Base-by-base conservation (phyloP, 2,888 invertebrate genomes). In the Sphaeridia pumilis region DNA sequence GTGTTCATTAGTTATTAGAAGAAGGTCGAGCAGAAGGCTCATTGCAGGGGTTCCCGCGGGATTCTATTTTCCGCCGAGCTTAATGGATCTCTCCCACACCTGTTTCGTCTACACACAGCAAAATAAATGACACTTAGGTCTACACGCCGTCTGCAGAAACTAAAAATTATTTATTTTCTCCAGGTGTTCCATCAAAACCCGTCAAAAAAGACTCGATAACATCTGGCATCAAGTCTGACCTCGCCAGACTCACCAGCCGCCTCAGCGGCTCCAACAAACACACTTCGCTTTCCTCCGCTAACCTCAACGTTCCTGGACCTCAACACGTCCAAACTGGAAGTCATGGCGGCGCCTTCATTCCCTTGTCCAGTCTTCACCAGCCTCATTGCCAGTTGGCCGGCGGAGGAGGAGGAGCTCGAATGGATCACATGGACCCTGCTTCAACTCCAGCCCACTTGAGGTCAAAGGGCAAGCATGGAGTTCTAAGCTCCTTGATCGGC, bases 401-500 rank as follows among this genome's bases (percentile, higher is more conserved):
- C 21, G n/a, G 44, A 31, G 10, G 31, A 42, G 52, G 46, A 22
- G 25, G 48, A 36, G 26, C 49, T 22, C 62, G 62, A 36, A 62
- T 61, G 58, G 64, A 62, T 36, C 61, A 64, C 49, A 63, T 65
- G 36, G 63, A 65, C 52, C 56, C 62, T 12, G 63, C 61, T 54
- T 58, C 61, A 2, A 28, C 46, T 22, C 52, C 57, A 25, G 48
- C 34, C 31, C 44, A 27, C 2, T 35, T 21, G 24, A 46, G 22
- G n/a, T 34, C 52, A 4, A 48, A 59, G 7, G 50, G 59, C 45
- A 67, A 68, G 49, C 60, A 68, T 43, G 70, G 78, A 1, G 74
- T 78, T 4, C 66, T 78, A 35, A 75, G 76, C 50, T 77, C 78
- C 61, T 66, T 78, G 41, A 72, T 78, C 26, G 78, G 78, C 56